phyloP scores from a whole-genome alignment of 92 coral and sea anemone species.

The Bergia puertoricense region DNA sequence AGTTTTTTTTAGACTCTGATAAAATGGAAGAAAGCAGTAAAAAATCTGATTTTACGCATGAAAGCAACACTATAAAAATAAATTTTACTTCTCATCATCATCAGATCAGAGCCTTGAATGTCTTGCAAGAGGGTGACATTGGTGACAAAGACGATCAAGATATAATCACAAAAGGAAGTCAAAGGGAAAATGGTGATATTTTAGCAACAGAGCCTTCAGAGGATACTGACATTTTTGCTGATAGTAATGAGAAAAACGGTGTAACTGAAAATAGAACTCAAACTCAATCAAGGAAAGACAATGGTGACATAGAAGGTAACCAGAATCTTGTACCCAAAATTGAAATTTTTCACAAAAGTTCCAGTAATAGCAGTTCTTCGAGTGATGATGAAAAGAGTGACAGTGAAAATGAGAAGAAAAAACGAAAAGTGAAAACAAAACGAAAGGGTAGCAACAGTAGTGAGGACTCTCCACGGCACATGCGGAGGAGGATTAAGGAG shows the following conservation, averaged over 20 bases:
- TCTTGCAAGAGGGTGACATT: background rate
- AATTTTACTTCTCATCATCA: background rate
- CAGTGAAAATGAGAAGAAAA: slow-evolving; percentile 43
- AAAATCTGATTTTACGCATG: background rate
- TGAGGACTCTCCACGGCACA: slow-evolving; percentile 33
- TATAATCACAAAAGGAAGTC: background rate
- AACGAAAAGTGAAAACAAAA: slow-evolving; percentile 42
- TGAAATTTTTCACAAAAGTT: slow-evolving; percentile 38
- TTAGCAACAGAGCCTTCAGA: background rate
- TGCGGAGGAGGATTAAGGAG: slow-evolving; percentile 44
- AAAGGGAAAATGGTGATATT: background rate
- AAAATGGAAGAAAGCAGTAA: background rate
- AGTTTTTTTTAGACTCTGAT: slow-evolving; percentile 15
- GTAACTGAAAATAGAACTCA: slow-evolving; percentile 18
- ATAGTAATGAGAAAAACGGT: background rate
- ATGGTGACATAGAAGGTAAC: background rate
- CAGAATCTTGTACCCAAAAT: slow-evolving; percentile 12
- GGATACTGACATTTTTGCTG: background rate
- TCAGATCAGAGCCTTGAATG: background rate
- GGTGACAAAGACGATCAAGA: background rate
- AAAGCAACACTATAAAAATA: background rate
- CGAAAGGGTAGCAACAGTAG: slow-evolving; percentile 39
- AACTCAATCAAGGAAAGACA: background rate
- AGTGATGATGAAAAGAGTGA: slow-evolving; percentile 39
- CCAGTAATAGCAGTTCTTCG: slow-evolving; percentile 42